A percentile compares a stretch with the other conserved stretches of the same genome.
These are phyloP conservation scores for Eubucco bourcierii DNA, from an alignment of 2,113 vertebrate species.

Conservation along the genomic window DNA sequence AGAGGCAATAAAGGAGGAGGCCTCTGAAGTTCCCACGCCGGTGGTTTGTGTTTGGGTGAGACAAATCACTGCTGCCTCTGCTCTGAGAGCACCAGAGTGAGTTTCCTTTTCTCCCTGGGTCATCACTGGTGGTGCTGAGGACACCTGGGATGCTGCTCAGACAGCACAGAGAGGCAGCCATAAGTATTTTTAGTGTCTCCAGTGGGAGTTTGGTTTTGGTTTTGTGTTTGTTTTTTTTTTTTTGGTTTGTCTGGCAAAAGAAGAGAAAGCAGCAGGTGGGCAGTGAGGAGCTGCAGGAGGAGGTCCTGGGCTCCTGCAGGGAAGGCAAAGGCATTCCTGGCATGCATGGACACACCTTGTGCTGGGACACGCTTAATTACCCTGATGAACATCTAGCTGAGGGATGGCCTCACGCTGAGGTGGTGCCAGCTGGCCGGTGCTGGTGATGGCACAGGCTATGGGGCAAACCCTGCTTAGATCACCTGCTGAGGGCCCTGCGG, in stretches of 20 bases:
- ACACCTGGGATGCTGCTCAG: accelerated
- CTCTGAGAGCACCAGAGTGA: accelerated
- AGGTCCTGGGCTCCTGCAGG: neutral
- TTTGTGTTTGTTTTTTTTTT: too few species aligned
- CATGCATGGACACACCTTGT: neutral
- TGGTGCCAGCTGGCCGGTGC: neutral
- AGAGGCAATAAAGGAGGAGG: neutral
- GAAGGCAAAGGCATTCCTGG: neutral
- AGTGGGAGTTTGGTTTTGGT: neutral
- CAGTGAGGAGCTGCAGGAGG: neutral
- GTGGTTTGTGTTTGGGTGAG: accelerated
- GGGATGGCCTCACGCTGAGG: neutral
- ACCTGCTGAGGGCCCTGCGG: accelerated
- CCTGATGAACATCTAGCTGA: neutral
- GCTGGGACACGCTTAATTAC: neutral
- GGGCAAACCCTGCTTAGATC: neutral
- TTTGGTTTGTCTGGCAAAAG: neutral
- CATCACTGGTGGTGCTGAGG: neutral
- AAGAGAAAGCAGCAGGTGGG: neutral
- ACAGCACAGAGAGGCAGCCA: accelerated
- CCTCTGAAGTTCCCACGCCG: neutral
- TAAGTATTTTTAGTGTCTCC: neutral
- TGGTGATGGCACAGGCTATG: neutral
- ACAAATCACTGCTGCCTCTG: neutral
- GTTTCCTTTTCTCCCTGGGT: neutral